Evolutionary conservation across 2,113 vertebrate genomes (phyloP).

Genomic region (Laticauda colubrina): DNA sequence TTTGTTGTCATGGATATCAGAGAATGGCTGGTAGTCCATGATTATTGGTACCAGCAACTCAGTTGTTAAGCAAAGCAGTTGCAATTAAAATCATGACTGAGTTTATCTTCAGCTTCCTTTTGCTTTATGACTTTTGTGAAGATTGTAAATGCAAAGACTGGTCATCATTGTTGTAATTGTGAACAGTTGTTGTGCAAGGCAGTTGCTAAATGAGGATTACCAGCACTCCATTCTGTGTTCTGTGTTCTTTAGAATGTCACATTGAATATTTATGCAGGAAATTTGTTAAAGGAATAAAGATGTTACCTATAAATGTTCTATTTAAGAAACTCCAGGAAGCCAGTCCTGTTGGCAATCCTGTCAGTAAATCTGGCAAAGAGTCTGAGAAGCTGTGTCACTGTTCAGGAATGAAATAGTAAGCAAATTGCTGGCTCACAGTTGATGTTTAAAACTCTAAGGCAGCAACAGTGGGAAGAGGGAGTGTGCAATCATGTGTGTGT

Average conservation of each 20-base stretch:
- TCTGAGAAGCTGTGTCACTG: not conserved
- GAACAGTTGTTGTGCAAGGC: not conserved
- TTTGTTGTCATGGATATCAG: not conserved
- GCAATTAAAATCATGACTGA: not conserved
- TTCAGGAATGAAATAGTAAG: conserved; percentile 1
- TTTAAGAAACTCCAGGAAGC: not conserved
- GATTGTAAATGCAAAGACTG: not conserved
- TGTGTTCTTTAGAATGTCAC: not conserved
- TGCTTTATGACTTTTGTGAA: not conserved
- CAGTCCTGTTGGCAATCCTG: not conserved
- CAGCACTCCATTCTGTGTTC: not conserved
- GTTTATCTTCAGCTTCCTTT: not conserved
- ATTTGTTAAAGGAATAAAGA: not conserved
- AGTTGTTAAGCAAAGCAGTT: not conserved
- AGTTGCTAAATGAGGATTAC: not conserved
- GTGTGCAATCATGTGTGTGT: not conserved
- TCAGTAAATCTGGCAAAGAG: conserved; percentile 2
- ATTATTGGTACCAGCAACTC: not conserved
- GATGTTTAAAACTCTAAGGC: not conserved
- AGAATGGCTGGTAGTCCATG: not conserved
- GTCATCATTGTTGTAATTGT: not conserved
- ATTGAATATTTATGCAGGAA: not conserved
- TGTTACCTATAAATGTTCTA: not conserved
- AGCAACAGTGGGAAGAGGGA: not conserved
- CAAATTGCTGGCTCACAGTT: conserved; percentile 12